phyloP scores from a whole-genome alignment of 2,113 vertebrate genomes.

The Chaetura pelagica region DNA sequence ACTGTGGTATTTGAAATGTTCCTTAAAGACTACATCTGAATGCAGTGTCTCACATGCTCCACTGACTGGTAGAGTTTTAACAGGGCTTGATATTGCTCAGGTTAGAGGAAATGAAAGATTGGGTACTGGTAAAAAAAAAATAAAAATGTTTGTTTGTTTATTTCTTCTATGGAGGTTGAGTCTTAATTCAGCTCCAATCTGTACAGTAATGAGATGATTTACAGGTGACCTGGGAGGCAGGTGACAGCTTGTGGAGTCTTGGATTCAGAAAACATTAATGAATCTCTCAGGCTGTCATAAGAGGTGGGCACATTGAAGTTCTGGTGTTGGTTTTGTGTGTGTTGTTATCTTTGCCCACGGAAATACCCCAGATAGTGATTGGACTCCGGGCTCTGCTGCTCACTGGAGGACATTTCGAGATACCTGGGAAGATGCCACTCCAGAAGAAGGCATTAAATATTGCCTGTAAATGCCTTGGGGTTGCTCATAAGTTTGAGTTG shows the following conservation, averaged over 20 bases:
- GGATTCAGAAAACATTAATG: background rate
- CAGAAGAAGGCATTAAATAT: background rate
- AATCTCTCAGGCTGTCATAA: rapidly evolving
- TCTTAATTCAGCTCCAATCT: background rate
- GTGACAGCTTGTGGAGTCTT: background rate
- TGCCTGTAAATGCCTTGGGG: background rate
- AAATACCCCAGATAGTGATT: background rate
- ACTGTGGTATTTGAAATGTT: background rate
- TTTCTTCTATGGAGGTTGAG: rapidly evolving
- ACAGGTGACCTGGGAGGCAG: background rate
- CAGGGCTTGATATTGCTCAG: background rate
- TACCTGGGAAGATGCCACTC: background rate
- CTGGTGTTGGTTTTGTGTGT: background rate
- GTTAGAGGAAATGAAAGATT: background rate
- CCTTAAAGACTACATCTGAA: background rate
- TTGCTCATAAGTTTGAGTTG: background rate
- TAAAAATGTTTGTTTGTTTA: background rate
- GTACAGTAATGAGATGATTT: background rate
- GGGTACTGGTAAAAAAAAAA: background rate
- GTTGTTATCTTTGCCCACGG: background rate
- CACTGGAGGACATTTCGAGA: background rate
- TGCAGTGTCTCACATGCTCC: background rate
- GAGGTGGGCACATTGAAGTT: background rate
- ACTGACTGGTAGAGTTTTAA: background rate
- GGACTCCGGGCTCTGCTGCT: background rate